Percentiles rank a stretch among this genome's conserved stretches.
phyloP scores from a whole-genome alignment of 2,113 vertebrate genomes.

The Trematomus loennbergii region DNA sequence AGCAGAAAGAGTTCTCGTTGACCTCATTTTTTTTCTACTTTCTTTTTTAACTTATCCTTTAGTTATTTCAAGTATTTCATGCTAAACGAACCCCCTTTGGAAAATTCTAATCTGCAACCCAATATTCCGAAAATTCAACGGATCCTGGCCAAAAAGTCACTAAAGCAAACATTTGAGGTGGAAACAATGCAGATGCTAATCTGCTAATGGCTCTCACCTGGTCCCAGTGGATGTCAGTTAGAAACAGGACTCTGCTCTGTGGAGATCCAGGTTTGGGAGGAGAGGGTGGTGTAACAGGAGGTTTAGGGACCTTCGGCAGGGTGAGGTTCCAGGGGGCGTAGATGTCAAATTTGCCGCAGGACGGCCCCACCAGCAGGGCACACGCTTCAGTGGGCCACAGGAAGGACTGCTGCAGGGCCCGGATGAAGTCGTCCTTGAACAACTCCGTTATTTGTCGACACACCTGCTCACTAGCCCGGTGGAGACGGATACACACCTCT shows the following conservation, averaged over 20 bases:
- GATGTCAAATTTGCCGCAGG: slow-evolving; percentile 92
- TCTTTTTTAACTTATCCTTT: too few relatives aligned
- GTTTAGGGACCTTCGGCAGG: slow-evolving; percentile 88
- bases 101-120: too few relatives aligned
- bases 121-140: too few relatives aligned
- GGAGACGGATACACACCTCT: slow-evolving; percentile 85
- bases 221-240: slow-evolving; percentile 96
- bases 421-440: slow-evolving; percentile 89
- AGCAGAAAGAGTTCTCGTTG: too few relatives aligned
- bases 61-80: too few relatives aligned
- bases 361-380: slow-evolving; percentile 87
- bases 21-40: too few relatives aligned
- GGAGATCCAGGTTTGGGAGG: slow-evolving; percentile 87
- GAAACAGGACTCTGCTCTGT: slow-evolving; percentile 88
- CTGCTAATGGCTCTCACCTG: slow-evolving; percentile 59
- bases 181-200: background rate
- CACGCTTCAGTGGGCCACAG: slow-evolving; percentile 91
- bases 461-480: slow-evolving; percentile 82
- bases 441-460: slow-evolving; percentile 87
- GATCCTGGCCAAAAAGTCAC: too few relatives aligned
- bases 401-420: slow-evolving; percentile 86
- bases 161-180: too few relatives aligned
- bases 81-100: too few relatives aligned
- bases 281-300: slow-evolving; percentile 81
- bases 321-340: slow-evolving; percentile 90